Conservation (phyloP, 2,113 vertebrate species). For the Trachemys scripta region DNA sequence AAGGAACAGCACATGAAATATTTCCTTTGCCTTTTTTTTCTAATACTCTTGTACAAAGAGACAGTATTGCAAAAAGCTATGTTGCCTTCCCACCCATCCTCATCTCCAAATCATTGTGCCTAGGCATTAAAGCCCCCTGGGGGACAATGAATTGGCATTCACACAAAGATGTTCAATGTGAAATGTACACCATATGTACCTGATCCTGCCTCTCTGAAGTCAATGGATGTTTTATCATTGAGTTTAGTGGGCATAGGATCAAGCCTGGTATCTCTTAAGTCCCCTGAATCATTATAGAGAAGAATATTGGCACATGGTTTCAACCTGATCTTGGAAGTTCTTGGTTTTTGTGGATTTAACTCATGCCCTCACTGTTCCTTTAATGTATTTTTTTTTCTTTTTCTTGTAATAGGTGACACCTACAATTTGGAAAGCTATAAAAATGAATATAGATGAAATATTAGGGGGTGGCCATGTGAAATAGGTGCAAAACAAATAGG, state of each 20-base stretch:
- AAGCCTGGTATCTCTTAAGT: not conserved
- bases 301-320: not conserved
- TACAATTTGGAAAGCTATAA: slow-evolving; percentile 49
- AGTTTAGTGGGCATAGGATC: not conserved
- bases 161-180: too few species aligned
- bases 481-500: slow-evolving; percentile 20
- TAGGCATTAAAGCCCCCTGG: not conserved
- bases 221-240: not conserved
- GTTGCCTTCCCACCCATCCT: not conserved
- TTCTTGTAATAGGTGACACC: not conserved
- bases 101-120: not conserved
- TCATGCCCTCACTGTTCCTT: not conserved
- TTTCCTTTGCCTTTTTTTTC: not conserved
- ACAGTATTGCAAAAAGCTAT: not conserved
- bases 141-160: too few species aligned
- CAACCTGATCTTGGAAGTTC: not conserved
- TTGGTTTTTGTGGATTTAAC: not conserved
- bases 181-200: not conserved
- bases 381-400: not conserved
- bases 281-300: not conserved
- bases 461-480: not conserved
- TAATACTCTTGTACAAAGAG: not conserved
- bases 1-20: not conserved
- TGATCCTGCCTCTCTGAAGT: not conserved
- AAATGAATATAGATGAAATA: slow-evolving; percentile 50